Evolutionary conservation across 2,113 vertebrate genomes (phyloP).

Genomic region (Nansenia antarctica): DNA sequence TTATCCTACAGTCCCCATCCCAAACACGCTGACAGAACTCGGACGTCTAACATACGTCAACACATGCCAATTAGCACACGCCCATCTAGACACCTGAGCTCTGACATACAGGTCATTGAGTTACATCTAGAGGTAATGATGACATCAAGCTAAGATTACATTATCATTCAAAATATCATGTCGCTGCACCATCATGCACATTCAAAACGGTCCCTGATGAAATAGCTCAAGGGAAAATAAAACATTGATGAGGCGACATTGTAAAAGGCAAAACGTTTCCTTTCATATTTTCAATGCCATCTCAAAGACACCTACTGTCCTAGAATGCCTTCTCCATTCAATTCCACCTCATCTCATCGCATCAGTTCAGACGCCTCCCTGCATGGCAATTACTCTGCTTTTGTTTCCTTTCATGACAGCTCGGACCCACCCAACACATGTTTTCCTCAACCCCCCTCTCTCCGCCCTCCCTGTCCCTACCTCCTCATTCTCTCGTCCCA

Average conservation of each 20-base stretch:
- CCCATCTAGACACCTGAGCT: background rate
- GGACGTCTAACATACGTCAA: background rate
- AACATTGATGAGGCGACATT: too few species aligned
- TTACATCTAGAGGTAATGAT: background rate
- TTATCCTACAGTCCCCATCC: background rate
- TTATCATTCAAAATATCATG: background rate
- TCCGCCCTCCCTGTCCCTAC: constrained; percentile 41
- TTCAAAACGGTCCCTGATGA: too few species aligned
- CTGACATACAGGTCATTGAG: background rate
- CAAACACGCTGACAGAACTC: constrained; percentile 13
- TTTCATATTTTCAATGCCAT: constrained; percentile 10
- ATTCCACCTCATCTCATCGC: constrained; percentile 36
- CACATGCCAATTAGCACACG: background rate
- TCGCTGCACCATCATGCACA: too few species aligned
- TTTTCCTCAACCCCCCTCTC: constrained; percentile 9
- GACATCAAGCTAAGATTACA: background rate
- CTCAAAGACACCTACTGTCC: constrained; percentile 27
- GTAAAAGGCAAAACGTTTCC: too few species aligned
- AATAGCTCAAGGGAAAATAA: too few species aligned
- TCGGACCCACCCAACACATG: constrained; percentile 54
- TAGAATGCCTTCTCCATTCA: constrained; percentile 21
- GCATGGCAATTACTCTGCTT: constrained; percentile 59
- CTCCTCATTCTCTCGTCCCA: constrained; percentile 51
- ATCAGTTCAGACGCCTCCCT: constrained; percentile 19
- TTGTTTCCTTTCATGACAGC: constrained; percentile 56